phyloP scores from a whole-genome alignment of 2,888 invertebrate genomes.

The Eupelmus urozonus region DNA sequence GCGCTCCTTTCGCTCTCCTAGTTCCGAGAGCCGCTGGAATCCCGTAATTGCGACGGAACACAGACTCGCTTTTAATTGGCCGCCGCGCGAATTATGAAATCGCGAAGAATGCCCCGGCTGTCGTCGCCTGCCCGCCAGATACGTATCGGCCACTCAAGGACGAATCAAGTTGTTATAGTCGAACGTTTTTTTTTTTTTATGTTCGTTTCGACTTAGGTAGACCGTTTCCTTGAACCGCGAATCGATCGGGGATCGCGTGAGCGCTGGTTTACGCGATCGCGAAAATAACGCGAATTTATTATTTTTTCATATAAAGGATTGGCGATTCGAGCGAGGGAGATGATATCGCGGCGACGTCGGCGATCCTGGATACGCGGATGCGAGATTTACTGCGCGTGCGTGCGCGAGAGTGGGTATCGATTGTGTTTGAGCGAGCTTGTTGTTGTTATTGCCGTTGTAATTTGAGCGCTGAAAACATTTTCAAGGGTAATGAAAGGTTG shows the following conservation, averaged over 20 bases:
- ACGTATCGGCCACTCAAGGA: slow-evolving; percentile 62
- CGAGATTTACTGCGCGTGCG: slow-evolving; percentile 48
- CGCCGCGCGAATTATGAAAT: slow-evolving; percentile 65
- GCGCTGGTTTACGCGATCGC: too few relatives aligned
- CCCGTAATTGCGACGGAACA: slow-evolving; percentile 58
- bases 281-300: slow-evolving; percentile 35
- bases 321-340: neutral
- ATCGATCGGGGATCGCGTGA: slow-evolving; percentile 6
- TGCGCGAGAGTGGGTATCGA: slow-evolving; percentile 5
- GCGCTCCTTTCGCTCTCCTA: neutral
- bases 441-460: slow-evolving; percentile 23
- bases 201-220: too few relatives aligned
- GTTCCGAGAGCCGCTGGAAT: slow-evolving; percentile 50
- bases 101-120: slow-evolving; percentile 60
- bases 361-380: slow-evolving; percentile 14
- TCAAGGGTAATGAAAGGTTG: slow-evolving; percentile 33
- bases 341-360: slow-evolving; percentile 21
- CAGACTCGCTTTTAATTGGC: slow-evolving; percentile 62
- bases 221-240: slow-evolving; percentile 41
- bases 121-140: slow-evolving; percentile 25
- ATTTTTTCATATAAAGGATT: slow-evolving; percentile 1
- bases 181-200: slow-evolving; percentile 4
- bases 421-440: slow-evolving; percentile 30
- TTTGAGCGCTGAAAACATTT: slow-evolving; percentile 27
- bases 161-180: slow-evolving; percentile 12